Evolutionary conservation across 2,113 vertebrate species (phyloP), one percentile per base, ranked within the genome.

Genomic region (Rhinopomastus cyanomelas): DNA sequence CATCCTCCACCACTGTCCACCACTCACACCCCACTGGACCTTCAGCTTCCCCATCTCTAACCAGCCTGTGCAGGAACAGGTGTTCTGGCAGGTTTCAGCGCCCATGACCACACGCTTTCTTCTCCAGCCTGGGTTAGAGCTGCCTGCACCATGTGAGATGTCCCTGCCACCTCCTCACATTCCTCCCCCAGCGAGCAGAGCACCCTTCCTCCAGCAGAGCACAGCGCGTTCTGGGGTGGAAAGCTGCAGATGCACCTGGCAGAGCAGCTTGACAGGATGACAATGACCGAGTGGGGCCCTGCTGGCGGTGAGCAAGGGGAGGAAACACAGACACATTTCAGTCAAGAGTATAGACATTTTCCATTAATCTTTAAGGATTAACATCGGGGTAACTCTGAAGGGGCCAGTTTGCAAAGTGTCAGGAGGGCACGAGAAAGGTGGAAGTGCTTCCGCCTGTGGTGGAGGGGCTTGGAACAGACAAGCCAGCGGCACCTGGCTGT

Each of bases 251-350:
- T 16, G 9, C 30, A 44, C 4, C 22, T 27, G 12, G 37, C 29
- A 74, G 77, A 81, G 67, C 44, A 66, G 18, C 36, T 81, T 36
- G 46, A 8, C 4, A 3, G 4, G 46, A 3, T 8, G 13, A 22
- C 48, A 52, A 53, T 2, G 61, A 81, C 25, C 7, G 34, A 5
- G 20, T 2, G 3, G 0, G 2, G 10, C 1, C 1, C 49, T 62
- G 72, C 68, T 23, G 32, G 27, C 1, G 3, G 27, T 12, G 29
- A 77, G 20, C 34, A 0, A 1, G 2, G 2, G 23, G 8, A 15
- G 14, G 9, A 30, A 77, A 18, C 66, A 26, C 15, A 1, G 3
- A 34, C 52, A 20, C 16, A 3, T 26, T 26, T 20, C 1, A 0
- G 61, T 52, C 20, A 66, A 44, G 39, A 42, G 32, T 7, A 37